phyloP scores from a whole-genome alignment of 2,797 vertebrate species.

The Gadopsis marmoratus region DNA sequence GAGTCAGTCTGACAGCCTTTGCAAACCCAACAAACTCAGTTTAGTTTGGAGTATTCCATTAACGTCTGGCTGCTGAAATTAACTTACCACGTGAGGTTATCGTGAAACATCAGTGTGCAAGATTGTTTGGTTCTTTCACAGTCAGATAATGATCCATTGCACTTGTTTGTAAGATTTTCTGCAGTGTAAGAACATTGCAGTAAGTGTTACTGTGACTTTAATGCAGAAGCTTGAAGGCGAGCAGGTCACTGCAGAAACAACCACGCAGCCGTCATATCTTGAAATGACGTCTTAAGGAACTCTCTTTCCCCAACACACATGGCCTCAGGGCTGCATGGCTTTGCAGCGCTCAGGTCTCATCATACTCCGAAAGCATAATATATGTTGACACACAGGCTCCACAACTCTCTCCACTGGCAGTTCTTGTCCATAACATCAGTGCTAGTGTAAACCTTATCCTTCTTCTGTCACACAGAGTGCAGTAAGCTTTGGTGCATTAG shows the following conservation, averaged over 20 bases:
- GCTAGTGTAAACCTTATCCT: slow-evolving; percentile 41
- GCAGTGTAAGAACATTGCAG: not conserved
- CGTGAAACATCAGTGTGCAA: not conserved
- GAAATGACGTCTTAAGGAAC: not conserved
- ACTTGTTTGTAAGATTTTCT: not conserved
- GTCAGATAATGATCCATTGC: not conserved
- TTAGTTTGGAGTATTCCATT: too few relatives aligned
- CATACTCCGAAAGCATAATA: slow-evolving; percentile 25
- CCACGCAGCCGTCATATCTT: not conserved
- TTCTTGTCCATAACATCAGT: slow-evolving; percentile 27
- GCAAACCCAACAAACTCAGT: too few relatives aligned
- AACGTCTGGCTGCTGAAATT: not conserved
- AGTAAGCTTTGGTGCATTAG: slow-evolving; percentile 43
- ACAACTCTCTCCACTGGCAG: slow-evolving; percentile 1
- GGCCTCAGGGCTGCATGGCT: slow-evolving; percentile 6
- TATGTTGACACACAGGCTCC: slow-evolving; percentile 19
- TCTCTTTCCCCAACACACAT: not conserved
- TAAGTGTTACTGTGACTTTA: not conserved
- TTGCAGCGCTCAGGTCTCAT: slow-evolving; percentile 24
- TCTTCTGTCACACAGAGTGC: slow-evolving; percentile 46
- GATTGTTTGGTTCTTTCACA: not conserved
- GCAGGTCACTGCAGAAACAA: not conserved
- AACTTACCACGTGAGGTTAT: not conserved
- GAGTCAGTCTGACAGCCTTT: too few relatives aligned
- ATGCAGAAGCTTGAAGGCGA: not conserved